phyloP scores from a whole-genome alignment of 1,140 invertebrate species.

The Neodiprion pinetum region DNA sequence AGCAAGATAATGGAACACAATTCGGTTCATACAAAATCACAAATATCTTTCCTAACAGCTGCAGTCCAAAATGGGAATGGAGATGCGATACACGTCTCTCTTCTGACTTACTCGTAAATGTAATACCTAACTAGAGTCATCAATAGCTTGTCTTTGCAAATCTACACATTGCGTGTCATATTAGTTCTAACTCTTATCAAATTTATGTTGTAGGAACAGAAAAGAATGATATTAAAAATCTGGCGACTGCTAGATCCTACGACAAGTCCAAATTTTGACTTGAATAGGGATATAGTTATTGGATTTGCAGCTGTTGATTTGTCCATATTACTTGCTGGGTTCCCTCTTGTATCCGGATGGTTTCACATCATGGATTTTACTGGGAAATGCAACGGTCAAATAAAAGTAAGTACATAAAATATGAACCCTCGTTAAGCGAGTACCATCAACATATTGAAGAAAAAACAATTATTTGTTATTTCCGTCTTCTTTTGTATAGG shows the following conservation, averaged over 20 bases:
- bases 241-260: constrained; percentile 65
- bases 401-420: constrained; percentile 59
- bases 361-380: constrained; percentile 70
- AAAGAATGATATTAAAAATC: constrained; percentile 67
- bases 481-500: constrained; percentile 41
- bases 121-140: constrained; percentile 41
- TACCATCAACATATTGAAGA: constrained; percentile 29
- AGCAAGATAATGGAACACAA: constrained; percentile 44
- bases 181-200: no score
- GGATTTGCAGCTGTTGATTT: constrained; percentile 69
- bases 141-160: no score
- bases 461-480: constrained; percentile 30
- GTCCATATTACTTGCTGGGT: constrained; percentile 60
- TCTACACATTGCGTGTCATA: background rate
- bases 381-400: constrained; percentile 67
- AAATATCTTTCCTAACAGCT: constrained; percentile 60
- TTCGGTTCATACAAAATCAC: constrained; percentile 58
- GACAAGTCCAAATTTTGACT: constrained; percentile 53
- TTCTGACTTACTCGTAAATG: constrained; percentile 64
- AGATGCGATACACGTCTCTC: constrained; percentile 62
- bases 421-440: constrained; percentile 22
- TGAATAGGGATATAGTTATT: constrained; percentile 58
- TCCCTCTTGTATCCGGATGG: constrained; percentile 66
- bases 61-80: constrained; percentile 66
- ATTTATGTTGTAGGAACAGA: constrained; percentile 61